Conservation (phyloP, 1,140 invertebrate genomes). For the Neomicropteryx cornuta region DNA sequence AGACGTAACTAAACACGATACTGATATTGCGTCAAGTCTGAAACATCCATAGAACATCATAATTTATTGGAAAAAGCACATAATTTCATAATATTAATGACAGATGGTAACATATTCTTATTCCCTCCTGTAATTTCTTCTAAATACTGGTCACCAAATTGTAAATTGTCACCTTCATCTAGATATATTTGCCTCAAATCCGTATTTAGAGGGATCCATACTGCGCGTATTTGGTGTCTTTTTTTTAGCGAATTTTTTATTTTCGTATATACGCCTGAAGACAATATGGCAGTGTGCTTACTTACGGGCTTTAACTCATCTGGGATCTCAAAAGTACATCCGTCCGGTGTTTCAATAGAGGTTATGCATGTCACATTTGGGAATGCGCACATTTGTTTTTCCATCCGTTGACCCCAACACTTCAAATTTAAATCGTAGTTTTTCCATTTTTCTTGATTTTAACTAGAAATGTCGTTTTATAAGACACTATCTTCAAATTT, state of each 20-base stretch:
- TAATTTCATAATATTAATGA: too few species aligned
- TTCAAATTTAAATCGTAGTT: slow-evolving; percentile 20
- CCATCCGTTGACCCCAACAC: slow-evolving; percentile 15
- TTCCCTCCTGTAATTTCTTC: slow-evolving; percentile 13
- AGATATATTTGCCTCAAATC: slow-evolving; percentile 17
- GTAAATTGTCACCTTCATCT: slow-evolving; percentile 20
- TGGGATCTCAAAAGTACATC: slow-evolving; percentile 15
- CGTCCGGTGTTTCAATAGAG: slow-evolving; percentile 18
- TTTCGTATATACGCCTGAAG: slow-evolving; percentile 13
- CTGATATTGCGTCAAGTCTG: too few species aligned
- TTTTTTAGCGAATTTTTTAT: slow-evolving; percentile 18
- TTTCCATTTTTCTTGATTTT: slow-evolving; percentile 20
- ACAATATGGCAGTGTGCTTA: slow-evolving; percentile 11
- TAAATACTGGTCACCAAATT: slow-evolving; percentile 19
- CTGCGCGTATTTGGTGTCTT: slow-evolving; percentile 18
- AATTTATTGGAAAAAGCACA: too few species aligned
- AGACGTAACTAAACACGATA: too few species aligned
- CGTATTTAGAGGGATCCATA: slow-evolving; percentile 17
- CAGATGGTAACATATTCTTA: too few species aligned
- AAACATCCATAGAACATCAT: too few species aligned
- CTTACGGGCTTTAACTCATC: slow-evolving; percentile 15
- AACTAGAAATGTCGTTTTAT: slow-evolving; percentile 17
- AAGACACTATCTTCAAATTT: slow-evolving; percentile 1
- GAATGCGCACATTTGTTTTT: too few species aligned
- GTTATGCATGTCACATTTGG: slow-evolving; percentile 18